phyloP scores from a whole-genome alignment of 1,140 invertebrate genomes.

The Spodoptera litura region DNA sequence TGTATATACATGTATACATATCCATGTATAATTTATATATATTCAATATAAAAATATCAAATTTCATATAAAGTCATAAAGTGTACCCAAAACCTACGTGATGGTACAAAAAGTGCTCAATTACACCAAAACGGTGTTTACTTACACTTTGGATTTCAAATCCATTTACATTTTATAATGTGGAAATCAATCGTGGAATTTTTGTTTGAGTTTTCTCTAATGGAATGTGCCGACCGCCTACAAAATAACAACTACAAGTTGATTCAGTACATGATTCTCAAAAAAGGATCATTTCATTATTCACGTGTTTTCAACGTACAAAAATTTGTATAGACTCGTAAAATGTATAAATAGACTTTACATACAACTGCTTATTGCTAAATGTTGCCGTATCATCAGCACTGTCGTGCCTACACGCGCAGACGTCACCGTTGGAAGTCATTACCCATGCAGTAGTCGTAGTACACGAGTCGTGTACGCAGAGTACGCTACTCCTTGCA shows the following conservation, averaged over 20 bases:
- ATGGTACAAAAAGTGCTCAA: slow-evolving; percentile 83
- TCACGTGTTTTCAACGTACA: slow-evolving; percentile 82
- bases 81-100: slow-evolving; percentile 86
- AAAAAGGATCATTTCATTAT: slow-evolving; percentile 83
- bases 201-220: slow-evolving; percentile 77
- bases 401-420: slow-evolving; percentile 57
- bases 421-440: slow-evolving; percentile 53
- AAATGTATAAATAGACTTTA: slow-evolving; percentile 86
- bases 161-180: slow-evolving; percentile 82
- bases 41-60: slow-evolving; percentile 86
- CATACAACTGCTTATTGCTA: slow-evolving; percentile 86
- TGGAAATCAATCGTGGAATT: slow-evolving; percentile 85
- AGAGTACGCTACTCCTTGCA: slow-evolving; percentile 3
- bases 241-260: slow-evolving; percentile 81
- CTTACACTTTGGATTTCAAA: slow-evolving; percentile 77
- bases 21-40: slow-evolving; percentile 86
- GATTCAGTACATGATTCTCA: slow-evolving; percentile 85
- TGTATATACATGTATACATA: slow-evolving; percentile 86
- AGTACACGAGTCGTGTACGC: slow-evolving; percentile 14
- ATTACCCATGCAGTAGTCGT: slow-evolving; percentile 43
- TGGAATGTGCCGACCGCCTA: slow-evolving; percentile 86
- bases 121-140: slow-evolving; percentile 77
- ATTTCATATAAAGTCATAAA: slow-evolving; percentile 86
- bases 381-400: slow-evolving; percentile 70
- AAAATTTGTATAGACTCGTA: slow-evolving; percentile 86